phyloP scores from a whole-genome alignment of 2,797 vertebrate species.

The Tapera naevia region DNA sequence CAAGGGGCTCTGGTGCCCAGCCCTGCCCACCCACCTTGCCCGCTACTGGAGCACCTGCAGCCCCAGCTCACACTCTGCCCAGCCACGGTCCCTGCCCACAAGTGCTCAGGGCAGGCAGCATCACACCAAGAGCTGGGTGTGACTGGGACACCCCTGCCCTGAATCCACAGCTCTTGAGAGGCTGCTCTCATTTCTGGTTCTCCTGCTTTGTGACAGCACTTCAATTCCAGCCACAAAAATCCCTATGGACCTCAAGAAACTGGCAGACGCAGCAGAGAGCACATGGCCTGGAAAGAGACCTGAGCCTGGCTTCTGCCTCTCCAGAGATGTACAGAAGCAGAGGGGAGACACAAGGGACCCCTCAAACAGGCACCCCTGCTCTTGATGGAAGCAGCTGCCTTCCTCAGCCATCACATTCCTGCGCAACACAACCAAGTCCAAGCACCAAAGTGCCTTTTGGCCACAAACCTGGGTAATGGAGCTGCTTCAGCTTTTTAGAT shows the following conservation, averaged over 20 bases:
- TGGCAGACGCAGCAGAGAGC: too few species aligned
- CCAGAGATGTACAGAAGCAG: neutral
- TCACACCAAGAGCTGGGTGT: too few species aligned
- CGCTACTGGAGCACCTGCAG: fast-evolving
- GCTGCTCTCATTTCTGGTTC: neutral
- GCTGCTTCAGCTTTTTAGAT: neutral
- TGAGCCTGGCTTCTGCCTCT: neutral
- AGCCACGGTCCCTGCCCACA: too few species aligned
- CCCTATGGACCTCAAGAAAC: neutral
- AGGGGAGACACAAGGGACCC: neutral
- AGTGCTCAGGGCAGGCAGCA: too few species aligned
- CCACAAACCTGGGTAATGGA: neutral
- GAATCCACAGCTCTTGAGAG: fast-evolving
- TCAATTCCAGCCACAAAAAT: neutral
- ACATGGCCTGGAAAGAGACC: neutral
- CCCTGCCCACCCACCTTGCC: fast-evolving
- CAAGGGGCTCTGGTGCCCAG: too few species aligned
- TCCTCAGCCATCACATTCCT: too few species aligned
- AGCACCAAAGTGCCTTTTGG: neutral
- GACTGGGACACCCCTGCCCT: neutral
- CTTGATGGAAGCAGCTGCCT: too few species aligned
- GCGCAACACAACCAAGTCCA: neutral
- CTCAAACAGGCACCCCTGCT: too few species aligned
- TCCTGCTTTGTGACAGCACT: neutral
- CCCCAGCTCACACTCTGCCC: neutral